phyloP scores from a whole-genome alignment of 2,797 vertebrate genomes.

The Synanceia verrucosa region DNA sequence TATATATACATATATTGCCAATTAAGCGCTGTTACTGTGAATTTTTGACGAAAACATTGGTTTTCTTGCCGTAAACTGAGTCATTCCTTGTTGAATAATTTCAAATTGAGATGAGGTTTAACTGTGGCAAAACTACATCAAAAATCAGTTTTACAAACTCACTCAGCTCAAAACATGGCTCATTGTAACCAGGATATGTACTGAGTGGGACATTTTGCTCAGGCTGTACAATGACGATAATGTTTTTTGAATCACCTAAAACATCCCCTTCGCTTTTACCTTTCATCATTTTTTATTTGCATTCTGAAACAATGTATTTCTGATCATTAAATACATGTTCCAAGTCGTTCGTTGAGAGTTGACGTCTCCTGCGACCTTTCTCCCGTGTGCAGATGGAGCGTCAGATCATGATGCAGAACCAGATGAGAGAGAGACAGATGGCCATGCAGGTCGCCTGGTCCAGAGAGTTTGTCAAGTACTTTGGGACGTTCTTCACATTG shows the following conservation, averaged over 20 bases:
- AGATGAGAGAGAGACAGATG: conserved; percentile 91
- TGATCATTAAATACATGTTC: neutral
- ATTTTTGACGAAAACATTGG: neutral
- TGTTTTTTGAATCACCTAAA: too few relatives aligned
- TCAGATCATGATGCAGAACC: conserved; percentile 91
- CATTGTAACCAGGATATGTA: neutral
- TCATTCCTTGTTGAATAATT: neutral
- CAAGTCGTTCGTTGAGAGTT: neutral
- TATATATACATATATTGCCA: too few relatives aligned
- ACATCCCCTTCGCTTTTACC: too few relatives aligned
- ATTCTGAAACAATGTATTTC: neutral
- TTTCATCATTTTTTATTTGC: too few relatives aligned
- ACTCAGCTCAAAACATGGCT: too few relatives aligned
- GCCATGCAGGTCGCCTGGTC: conserved; percentile 93
- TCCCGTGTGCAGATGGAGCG: conserved; percentile 85
- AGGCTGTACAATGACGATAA: neutral
- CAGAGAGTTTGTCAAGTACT: conserved; percentile 91
- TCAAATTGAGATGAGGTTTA: too few relatives aligned
- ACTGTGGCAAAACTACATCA: too few relatives aligned
- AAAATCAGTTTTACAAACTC: too few relatives aligned
- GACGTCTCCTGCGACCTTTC: neutral
- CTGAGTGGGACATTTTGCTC: neutral
- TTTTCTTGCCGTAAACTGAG: neutral
- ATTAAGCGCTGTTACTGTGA: neutral
- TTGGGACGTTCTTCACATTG: conserved; percentile 85